A percentile compares a stretch with the other conserved stretches of the same genome.
phyloP scores from a whole-genome alignment of 2,888 invertebrate species.

The Cataglyphis rosenhaueri region DNA sequence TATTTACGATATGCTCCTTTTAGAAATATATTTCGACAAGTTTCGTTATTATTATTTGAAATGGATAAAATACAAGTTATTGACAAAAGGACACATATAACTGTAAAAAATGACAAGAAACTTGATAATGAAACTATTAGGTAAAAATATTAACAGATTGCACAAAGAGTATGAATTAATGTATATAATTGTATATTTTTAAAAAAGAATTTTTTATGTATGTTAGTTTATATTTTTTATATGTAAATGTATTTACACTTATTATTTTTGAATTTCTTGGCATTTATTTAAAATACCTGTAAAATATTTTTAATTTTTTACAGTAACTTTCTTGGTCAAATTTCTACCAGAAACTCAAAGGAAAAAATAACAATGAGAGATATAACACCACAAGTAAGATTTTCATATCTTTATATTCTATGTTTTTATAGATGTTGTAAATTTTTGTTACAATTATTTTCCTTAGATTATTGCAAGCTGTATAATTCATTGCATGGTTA shows the following conservation, averaged over 20 bases:
- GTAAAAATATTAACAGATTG: background rate
- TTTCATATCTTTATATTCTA: background rate
- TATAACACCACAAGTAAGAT: conserved; percentile 23
- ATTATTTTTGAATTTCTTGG: background rate
- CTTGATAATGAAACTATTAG: conserved; percentile 15
- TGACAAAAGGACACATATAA: background rate
- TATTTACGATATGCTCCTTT: background rate
- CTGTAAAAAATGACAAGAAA: background rate
- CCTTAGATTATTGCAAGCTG: conserved; percentile 85
- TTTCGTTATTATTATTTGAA: background rate
- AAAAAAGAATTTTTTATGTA: background rate
- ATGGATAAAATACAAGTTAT: conserved; percentile 18
- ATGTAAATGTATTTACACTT: background rate
- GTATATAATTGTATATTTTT: background rate
- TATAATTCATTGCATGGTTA: conserved; percentile 86
- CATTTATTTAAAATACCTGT: background rate
- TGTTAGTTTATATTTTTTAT: background rate
- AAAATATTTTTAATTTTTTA: conserved; percentile 13
- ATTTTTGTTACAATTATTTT: conserved; percentile 37
- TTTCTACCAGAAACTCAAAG: background rate
- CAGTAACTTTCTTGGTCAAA: conserved; percentile 19
- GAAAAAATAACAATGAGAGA: conserved; percentile 17
- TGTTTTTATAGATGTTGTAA: background rate
- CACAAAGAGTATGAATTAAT: background rate
- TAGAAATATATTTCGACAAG: background rate